Conservation (phyloP, 2,888 invertebrate genomes). For the Dendrolimus pini region DNA sequence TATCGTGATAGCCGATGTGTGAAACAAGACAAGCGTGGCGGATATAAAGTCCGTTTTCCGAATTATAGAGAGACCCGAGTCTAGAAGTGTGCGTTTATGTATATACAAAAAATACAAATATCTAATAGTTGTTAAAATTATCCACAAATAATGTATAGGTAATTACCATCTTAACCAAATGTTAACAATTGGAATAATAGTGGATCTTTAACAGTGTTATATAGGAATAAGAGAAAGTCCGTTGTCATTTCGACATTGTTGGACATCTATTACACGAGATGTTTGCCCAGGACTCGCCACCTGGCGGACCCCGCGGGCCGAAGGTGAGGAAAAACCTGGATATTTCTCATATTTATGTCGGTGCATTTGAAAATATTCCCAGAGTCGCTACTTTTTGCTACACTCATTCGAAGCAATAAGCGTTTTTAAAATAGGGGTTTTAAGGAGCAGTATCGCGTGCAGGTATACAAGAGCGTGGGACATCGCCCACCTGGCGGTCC, state of each 20-base stretch:
- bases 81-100: too few relatives aligned
- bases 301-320: conserved; percentile 31
- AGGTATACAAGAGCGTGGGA: conserved; percentile 72
- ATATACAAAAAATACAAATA: too few relatives aligned
- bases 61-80: too few relatives aligned
- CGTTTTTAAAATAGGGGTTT: conserved; percentile 41
- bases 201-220: too few relatives aligned
- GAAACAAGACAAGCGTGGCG: too few relatives aligned
- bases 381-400: conserved; percentile 43
- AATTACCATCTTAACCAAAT: too few relatives aligned
- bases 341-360: conserved; percentile 74
- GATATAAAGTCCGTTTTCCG: too few relatives aligned
- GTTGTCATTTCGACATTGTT: conserved; percentile 56
- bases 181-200: too few relatives aligned
- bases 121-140: too few relatives aligned
- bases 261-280: conserved; percentile 60
- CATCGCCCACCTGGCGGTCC: conserved; percentile 74
- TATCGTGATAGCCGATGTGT: too few relatives aligned
- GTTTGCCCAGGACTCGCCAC: conserved; percentile 41
- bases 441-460: conserved; percentile 65
- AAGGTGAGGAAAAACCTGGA: conserved; percentile 68
- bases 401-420: conserved; percentile 43
- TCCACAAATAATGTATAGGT: too few relatives aligned
- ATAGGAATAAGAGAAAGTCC: conserved; percentile 20
- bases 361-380: conserved; percentile 71